Evolutionary conservation across 1,140 invertebrate genomes (phyloP).

Genomic region (Argopecten irradians): DNA sequence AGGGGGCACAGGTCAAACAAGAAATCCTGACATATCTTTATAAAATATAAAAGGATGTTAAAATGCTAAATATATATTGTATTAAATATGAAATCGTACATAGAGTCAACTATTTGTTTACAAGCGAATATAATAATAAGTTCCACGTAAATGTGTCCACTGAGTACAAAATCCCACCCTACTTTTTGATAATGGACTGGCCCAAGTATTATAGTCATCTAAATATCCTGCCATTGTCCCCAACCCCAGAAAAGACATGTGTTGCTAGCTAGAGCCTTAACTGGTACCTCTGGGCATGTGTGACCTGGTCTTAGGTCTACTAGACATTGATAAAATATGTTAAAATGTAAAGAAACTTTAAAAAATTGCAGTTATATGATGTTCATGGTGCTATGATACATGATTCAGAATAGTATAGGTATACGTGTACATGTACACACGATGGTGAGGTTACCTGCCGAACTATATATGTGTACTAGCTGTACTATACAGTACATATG

Average conservation of each 20-base stretch:
- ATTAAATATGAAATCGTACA: neutral
- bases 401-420: neutral
- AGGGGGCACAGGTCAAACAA: neutral
- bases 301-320: neutral
- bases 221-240: constrained; percentile 7
- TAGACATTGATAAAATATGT: neutral
- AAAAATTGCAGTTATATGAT: neutral
- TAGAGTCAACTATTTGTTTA: neutral
- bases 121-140: neutral
- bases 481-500: too few relatives aligned
- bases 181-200: neutral
- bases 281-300: neutral
- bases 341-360: neutral
- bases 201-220: neutral
- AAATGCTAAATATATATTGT: neutral
- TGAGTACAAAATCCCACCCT: neutral
- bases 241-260: neutral
- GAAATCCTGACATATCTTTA: neutral
- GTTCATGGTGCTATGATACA: neutral
- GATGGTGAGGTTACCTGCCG: constrained; percentile 7
- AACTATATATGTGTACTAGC: too few relatives aligned
- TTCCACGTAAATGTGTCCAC: neutral
- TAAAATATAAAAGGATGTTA: neutral
- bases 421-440: constrained; percentile 17
- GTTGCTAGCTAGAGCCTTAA: neutral